Conservation (phyloP, 2,113 vertebrate species). For the Triplophysa siluroides region DNA sequence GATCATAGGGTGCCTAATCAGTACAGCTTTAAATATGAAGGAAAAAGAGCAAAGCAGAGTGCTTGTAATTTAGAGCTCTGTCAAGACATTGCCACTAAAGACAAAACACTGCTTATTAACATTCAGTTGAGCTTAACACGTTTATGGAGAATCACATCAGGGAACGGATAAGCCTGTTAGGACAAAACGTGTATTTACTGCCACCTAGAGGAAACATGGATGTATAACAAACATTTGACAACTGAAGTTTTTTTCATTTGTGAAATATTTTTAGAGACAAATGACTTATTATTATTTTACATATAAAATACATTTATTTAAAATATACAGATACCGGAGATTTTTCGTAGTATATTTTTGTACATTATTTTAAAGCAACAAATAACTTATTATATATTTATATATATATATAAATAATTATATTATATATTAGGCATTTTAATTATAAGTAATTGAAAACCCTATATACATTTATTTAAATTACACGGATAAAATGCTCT, state of each 20-base stretch:
- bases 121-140: neutral
- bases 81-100: neutral
- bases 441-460: neutral
- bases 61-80: neutral
- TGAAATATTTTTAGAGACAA: no score
- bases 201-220: slow-evolving; percentile 29
- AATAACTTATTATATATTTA: no score
- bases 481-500: no score
- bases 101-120: neutral
- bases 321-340: no score
- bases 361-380: neutral
- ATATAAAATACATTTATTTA: no score
- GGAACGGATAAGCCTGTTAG: no score
- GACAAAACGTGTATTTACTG: slow-evolving; percentile 4
- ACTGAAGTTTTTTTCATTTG: no score
- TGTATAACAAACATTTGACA: neutral
- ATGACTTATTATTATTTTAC: no score
- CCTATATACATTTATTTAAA: no score
- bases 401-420: no score
- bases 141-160: neutral
- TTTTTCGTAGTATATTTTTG: no score
- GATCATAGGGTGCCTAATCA: neutral
- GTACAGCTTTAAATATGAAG: neutral
- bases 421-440: neutral
- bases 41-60: neutral